These are phyloP conservation scores for Mycetomoellerius zeteki DNA, from an alignment of 1,140 invertebrate genomes.

Conservation along the genomic window DNA sequence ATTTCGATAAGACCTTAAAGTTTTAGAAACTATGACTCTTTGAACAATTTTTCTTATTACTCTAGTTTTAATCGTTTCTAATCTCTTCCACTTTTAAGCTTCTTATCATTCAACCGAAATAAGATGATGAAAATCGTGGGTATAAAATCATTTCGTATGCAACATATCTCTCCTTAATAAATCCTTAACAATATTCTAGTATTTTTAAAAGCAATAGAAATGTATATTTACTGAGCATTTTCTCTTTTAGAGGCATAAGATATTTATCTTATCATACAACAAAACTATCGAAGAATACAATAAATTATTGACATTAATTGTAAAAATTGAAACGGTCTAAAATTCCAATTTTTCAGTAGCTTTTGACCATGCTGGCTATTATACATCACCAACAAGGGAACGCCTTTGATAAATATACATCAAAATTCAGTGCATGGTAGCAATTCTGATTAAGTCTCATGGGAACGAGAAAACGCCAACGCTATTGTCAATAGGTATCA, in stretches of 20 bases:
- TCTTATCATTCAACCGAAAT: neutral
- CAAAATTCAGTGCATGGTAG: slow-evolving; percentile 1
- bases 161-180: neutral
- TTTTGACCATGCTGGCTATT: neutral
- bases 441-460: neutral
- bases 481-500: neutral
- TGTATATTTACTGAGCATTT: neutral
- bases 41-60: neutral
- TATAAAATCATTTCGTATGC: neutral
- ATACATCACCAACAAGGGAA: neutral
- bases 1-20: neutral
- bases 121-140: neutral
- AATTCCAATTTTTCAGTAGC: neutral
- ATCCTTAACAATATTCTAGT: neutral
- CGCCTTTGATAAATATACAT: neutral
- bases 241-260: neutral
- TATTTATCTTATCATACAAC: neutral
- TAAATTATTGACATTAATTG: neutral
- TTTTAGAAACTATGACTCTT: neutral
- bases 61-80: neutral
- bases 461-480: neutral
- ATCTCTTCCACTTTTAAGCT: neutral
- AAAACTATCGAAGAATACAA: too few relatives aligned
- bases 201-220: neutral
- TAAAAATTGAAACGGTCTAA: neutral